Percentiles rank a stretch among this genome's conserved stretches.
These are phyloP conservation scores for Eudasyphora cyanicolor DNA, from an alignment of 2,888 invertebrate species.

Conservation along the genomic window DNA sequence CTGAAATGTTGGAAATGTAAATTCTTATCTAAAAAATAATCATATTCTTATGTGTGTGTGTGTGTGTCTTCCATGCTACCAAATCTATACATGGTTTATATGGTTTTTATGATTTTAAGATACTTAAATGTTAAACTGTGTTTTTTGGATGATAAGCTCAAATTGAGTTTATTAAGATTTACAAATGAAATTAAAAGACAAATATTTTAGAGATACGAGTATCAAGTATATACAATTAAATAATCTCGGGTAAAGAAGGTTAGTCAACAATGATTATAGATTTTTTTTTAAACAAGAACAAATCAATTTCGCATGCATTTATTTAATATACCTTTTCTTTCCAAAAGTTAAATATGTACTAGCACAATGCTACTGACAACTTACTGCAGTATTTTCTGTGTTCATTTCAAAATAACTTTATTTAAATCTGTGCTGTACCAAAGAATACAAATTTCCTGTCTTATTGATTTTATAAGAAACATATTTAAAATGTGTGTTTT, in stretches of 20 bases:
- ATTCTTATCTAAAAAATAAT: background rate
- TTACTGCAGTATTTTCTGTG: no score
- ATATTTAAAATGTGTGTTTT: no score
- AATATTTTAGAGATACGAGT: background rate
- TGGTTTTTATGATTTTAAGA: constrained; percentile 56
- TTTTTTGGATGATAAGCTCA: background rate
- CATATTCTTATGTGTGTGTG: background rate
- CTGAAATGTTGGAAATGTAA: background rate
- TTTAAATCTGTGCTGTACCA: no score
- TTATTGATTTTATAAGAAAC: background rate
- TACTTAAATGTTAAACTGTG: constrained; percentile 39
- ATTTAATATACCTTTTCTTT: no score
- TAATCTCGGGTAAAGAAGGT: background rate
- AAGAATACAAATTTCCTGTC: no score
- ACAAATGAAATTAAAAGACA: background rate
- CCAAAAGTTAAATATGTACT: no score
- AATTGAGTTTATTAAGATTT: constrained; percentile 18
- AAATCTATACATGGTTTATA: background rate
- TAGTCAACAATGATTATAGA: no score
- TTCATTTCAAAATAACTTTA: background rate
- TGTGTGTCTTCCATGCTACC: background rate
- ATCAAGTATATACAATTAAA: no score
- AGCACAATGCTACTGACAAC: no score
- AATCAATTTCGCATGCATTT: no score
- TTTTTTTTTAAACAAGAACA: no score